Evolutionary conservation across 2,797 vertebrate species (phyloP).

Genomic region (Neosilurus mollespiculum): DNA sequence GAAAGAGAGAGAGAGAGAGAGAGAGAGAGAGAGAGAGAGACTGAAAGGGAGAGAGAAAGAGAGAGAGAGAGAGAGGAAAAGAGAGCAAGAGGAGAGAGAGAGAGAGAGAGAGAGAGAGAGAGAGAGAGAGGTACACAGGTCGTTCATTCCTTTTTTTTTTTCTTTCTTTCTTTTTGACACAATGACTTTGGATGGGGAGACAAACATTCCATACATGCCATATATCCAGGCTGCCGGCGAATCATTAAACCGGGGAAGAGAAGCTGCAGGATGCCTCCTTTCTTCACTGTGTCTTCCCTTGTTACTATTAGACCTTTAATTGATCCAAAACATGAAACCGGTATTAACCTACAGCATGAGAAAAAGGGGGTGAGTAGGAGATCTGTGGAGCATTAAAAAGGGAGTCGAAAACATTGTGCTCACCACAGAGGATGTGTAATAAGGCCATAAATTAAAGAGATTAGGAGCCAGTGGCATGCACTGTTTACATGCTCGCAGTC

Average conservation of each 20-base stretch:
- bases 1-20: neutral
- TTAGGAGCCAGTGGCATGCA: constrained; percentile 62
- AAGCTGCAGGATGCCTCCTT: constrained; percentile 72
- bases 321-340: constrained; percentile 77
- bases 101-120: constrained; percentile 52
- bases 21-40: constrained; percentile 35
- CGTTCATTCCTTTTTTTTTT: constrained; percentile 52
- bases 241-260: constrained; percentile 79
- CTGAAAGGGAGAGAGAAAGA: constrained; percentile 34
- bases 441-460: constrained; percentile 66
- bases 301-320: constrained; percentile 77
- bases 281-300: constrained; percentile 74
- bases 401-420: constrained; percentile 59
- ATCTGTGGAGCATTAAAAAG: constrained; percentile 58
- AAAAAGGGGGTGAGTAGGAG: constrained; percentile 52
- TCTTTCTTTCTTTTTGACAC: constrained; percentile 70
- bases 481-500: constrained; percentile 61
- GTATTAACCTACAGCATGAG: constrained; percentile 66
- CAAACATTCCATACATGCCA: constrained; percentile 81
- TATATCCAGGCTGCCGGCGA: constrained; percentile 76
- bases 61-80: neutral
- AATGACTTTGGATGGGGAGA: constrained; percentile 75
- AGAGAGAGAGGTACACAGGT: constrained; percentile 40
- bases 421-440: constrained; percentile 59
- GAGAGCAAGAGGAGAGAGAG: constrained; percentile 47